Evolutionary conservation across 1,140 invertebrate species (phyloP), one percentile per base, ranked within the genome.

Genomic region (Zaprionus taronus): DNA sequence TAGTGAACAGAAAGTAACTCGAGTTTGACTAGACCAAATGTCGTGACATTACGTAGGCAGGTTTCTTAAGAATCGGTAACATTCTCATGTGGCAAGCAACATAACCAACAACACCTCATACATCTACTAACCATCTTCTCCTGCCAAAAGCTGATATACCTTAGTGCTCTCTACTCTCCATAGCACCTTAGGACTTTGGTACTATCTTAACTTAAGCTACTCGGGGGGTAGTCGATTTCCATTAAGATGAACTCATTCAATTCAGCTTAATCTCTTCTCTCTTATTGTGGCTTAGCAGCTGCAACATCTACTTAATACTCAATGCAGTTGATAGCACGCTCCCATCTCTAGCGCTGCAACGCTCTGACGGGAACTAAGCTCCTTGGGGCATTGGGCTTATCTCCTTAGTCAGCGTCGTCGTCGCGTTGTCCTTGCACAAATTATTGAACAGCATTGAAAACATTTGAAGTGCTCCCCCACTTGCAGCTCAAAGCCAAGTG

Each of bases 381-480:
- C n/a, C 31, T 41, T 36, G 15, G 31, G 57, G 47, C 38, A 24
- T 34, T 11, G 38, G 31, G 49, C 58, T 70, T 36, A 63, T 70
- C 58, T 62, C 47, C 65, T 69, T 69, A 68, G 71, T 69, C 65
- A 74, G 72, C 66, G 41, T 53, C 55, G 41, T 53, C 55, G 60
- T 31, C 31, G 60, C 44, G 73, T 80, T 83, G 83, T 80, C 80
- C 68, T 71, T 80, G 72, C 78, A 69, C 64, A 74, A 89, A 89
- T 89, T 89, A 89, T 89, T 89, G 84, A 89, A 89, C 84, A 89
- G 84, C 84, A 89, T 84, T 83, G 84, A 89, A 90, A 90, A 89
- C 85, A 89, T 85, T 90, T 90, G 72, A 81, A 89, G 84, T 83
- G 85, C 68, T 6, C 34, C 75, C 75, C 31, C 26, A 61, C 41